Conservation (phyloP, 2,888 invertebrate species). For the Asteroscopus sphinx region DNA sequence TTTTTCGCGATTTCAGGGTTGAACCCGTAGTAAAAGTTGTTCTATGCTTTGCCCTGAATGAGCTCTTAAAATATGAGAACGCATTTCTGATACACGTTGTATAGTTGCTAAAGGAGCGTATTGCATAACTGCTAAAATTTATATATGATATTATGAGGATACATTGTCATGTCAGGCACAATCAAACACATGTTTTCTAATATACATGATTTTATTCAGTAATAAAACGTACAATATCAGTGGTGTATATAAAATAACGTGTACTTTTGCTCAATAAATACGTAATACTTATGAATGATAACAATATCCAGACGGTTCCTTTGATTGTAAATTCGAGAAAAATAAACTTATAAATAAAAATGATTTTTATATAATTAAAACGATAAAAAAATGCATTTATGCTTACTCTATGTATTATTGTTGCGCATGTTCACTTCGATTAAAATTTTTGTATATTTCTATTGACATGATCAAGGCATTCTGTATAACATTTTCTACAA, state of each 20-base stretch:
- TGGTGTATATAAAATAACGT: slow-evolving; percentile 17
- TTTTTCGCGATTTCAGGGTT: too few relatives aligned
- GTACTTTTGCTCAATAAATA: slow-evolving; percentile 41
- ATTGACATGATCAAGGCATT: slow-evolving; percentile 6
- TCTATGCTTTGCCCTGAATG: too few relatives aligned
- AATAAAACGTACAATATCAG: slow-evolving; percentile 30
- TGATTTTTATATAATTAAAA: slow-evolving; percentile 13
- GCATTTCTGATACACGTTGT: too few relatives aligned
- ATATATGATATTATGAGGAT: too few relatives aligned
- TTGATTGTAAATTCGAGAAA: slow-evolving; percentile 38
- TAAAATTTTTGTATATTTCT: neutral
- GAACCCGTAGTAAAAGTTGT: too few relatives aligned
- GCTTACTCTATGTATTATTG: slow-evolving; percentile 46
- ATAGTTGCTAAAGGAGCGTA: too few relatives aligned
- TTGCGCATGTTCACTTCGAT: slow-evolving; percentile 33
- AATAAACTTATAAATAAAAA: slow-evolving; percentile 39
- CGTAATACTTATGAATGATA: slow-evolving; percentile 38
- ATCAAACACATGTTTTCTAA: slow-evolving; percentile 27
- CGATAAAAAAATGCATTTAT: slow-evolving; percentile 48
- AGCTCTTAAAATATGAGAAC: too few relatives aligned
- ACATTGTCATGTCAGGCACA: too few relatives aligned
- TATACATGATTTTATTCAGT: slow-evolving; percentile 43
- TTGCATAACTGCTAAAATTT: too few relatives aligned
- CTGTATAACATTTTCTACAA: slow-evolving; percentile 15
- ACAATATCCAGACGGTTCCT: slow-evolving; percentile 29